Evolutionary conservation across 1,140 invertebrate species (phyloP).

Genomic region (Subanguina moxae): DNA sequence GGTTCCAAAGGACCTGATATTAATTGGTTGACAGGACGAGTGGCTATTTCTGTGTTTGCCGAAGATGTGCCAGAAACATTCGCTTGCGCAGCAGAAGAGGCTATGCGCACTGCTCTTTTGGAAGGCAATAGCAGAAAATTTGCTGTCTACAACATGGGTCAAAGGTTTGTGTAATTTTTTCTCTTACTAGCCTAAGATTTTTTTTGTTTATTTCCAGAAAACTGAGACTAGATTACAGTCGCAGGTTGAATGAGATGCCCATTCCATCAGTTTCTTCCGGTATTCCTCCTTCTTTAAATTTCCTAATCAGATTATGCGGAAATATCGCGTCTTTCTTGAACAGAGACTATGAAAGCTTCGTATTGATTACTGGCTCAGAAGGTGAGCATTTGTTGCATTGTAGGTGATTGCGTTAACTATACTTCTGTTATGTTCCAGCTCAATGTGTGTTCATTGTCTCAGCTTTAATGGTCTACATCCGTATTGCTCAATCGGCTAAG

Average conservation of each 20-base stretch:
- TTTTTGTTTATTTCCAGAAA: conserved; percentile 20
- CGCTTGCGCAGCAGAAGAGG: conserved; percentile 36
- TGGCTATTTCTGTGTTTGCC: conserved; percentile 35
- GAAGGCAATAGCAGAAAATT: conserved; percentile 27
- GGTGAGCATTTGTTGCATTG: too few relatives aligned
- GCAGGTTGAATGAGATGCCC: conserved; percentile 10
- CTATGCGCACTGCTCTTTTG: conserved; percentile 27
- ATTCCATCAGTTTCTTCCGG: conserved; percentile 24
- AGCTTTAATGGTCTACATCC: conserved; percentile 26
- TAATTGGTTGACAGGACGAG: conserved; percentile 28
- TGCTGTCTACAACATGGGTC: conserved; percentile 30
- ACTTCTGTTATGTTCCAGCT: too few relatives aligned
- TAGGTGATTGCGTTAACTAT: too few relatives aligned
- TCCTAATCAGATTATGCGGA: conserved; percentile 26
- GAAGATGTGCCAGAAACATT: conserved; percentile 38
- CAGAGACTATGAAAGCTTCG: conserved; percentile 16
- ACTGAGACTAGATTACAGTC: conserved; percentile 31
- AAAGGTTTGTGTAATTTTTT: conserved; percentile 10
- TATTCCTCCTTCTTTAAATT: conserved; percentile 23
- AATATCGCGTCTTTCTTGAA: conserved; percentile 27
- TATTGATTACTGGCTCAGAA: conserved; percentile 36
- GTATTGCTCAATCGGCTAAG: conserved; percentile 18
- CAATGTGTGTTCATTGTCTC: conserved; percentile 30
- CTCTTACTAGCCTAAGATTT: too few relatives aligned
- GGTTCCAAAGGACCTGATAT: conserved; percentile 41